phyloP scores from a whole-genome alignment of 2,113 vertebrate genomes.

The Sus scrofa region T2T-Sscrofa CM000819.6:100154001-100154500 shows the following conservation, averaged over 20 bases:
- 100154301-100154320: not conserved
- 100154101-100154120: not conserved
- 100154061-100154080: not conserved
- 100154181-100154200: not conserved
- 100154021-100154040: too few relatives aligned
- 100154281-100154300: not conserved
- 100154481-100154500: not conserved
- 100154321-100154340: not conserved
- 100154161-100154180: not conserved
- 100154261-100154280: not conserved
- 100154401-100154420: constrained; percentile 1
- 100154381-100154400: not conserved
- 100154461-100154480: not conserved
- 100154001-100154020: too few relatives aligned
- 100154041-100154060: not conserved
- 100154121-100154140: not conserved
- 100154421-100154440: not conserved
- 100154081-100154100: not conserved
- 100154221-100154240: not conserved
- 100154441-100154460: not conserved
- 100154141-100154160: not conserved
- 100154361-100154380: not conserved
- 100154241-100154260: not conserved
- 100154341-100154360: not conserved
- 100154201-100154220: not conserved